Evolutionary conservation across 2,888 invertebrate species (phyloP).

Genomic region (Drosophila borealis): DNA sequence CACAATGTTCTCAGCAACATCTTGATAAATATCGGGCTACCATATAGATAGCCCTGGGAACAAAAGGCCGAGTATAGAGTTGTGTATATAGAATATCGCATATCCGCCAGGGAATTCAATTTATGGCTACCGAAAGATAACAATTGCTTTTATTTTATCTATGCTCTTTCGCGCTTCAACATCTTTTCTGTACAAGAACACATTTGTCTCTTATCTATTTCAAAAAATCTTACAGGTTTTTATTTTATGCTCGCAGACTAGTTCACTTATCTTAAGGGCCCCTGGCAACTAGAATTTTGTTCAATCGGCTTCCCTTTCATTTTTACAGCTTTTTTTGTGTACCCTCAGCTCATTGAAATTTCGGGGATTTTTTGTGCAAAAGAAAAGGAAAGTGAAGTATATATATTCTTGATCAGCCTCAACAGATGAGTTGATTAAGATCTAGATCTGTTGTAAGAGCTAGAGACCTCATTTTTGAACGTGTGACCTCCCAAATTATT

Average conservation of each 20-base stretch:
- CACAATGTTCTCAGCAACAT: neutral
- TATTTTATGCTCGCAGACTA: constrained; percentile 1
- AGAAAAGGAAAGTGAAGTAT: too few relatives aligned
- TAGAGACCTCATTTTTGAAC: too few relatives aligned
- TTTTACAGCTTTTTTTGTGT: neutral
- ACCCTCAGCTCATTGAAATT: too few relatives aligned
- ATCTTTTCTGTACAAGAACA: neutral
- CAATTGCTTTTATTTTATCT: neutral
- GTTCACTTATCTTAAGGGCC: constrained; percentile 16
- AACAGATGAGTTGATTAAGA: too few relatives aligned
- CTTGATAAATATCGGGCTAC: neutral
- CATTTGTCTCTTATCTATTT: constrained; percentile 3
- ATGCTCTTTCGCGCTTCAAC: neutral
- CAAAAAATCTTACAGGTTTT: neutral
- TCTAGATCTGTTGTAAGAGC: too few relatives aligned
- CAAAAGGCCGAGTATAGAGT: neutral
- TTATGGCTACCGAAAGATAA: neutral
- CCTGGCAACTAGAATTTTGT: constrained; percentile 34
- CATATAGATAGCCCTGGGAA: neutral
- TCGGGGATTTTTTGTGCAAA: too few relatives aligned
- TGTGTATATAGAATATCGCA: neutral
- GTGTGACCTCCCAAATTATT: too few relatives aligned
- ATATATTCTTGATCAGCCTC: too few relatives aligned
- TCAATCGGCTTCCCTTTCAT: neutral
- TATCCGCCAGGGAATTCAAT: neutral